Evolutionary conservation across 2,888 invertebrate genomes (phyloP).

Genomic region (Nudaria mundana): DNA sequence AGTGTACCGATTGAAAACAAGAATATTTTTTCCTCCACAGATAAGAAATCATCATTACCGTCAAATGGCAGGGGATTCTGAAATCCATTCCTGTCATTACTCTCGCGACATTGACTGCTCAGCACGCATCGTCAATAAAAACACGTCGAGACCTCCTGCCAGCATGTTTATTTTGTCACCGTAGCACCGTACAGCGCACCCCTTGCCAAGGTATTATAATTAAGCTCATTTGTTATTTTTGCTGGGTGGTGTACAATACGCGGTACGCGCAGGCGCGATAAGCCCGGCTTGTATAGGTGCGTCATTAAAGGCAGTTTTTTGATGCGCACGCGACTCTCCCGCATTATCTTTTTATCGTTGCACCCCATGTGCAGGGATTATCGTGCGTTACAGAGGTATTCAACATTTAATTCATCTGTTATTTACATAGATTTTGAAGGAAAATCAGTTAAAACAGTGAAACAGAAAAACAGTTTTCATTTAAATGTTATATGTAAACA

Average conservation of each 20-base stretch:
- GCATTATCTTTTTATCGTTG: constrained; percentile 80
- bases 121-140: constrained; percentile 67
- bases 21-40: constrained; percentile 35
- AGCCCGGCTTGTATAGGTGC: constrained; percentile 72
- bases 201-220: constrained; percentile 74
- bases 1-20: constrained; percentile 32
- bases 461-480: too few relatives aligned
- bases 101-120: constrained; percentile 69
- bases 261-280: constrained; percentile 75
- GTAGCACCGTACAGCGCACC: constrained; percentile 47
- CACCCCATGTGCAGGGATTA: constrained; percentile 75
- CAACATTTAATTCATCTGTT: constrained; percentile 35
- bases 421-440: too few relatives aligned
- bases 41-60: constrained; percentile 51
- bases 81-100: constrained; percentile 61
- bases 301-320: constrained; percentile 69
- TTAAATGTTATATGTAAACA: too few relatives aligned
- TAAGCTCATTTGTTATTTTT: constrained; percentile 74
- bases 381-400: constrained; percentile 47
- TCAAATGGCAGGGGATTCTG: constrained; percentile 40
- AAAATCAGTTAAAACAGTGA: too few relatives aligned
- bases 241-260: constrained; percentile 33
- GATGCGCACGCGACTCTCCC: constrained; percentile 76
- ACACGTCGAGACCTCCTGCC: constrained; percentile 64
- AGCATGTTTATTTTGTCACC: constrained; percentile 66